Conservation (phyloP, 1,140 invertebrate genomes). For the Helicoverpa zea region DNA sequence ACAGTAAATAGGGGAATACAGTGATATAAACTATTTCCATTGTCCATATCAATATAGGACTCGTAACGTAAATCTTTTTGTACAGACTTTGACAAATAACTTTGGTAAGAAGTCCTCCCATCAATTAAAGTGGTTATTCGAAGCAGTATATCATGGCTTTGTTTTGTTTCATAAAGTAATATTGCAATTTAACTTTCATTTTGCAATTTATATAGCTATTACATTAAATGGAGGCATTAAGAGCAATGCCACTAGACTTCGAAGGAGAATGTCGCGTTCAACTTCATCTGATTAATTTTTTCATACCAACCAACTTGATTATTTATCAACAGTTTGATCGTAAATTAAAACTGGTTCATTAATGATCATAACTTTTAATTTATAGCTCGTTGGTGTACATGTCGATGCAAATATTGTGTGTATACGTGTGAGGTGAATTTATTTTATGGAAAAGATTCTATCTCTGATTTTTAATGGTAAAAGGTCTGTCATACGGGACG, state of each 20-base stretch:
- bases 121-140: conserved; percentile 6
- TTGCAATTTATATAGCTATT: conserved; percentile 42
- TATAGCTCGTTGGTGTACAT: conserved; percentile 66
- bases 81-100: conserved; percentile 17
- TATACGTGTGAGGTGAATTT: conserved; percentile 63
- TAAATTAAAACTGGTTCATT: conserved; percentile 80
- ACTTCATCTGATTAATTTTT: conserved; percentile 46
- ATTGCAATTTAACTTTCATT: conserved; percentile 25
- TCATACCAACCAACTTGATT: conserved; percentile 57
- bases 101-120: neutral
- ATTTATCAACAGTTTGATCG: conserved; percentile 72
- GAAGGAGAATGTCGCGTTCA: conserved; percentile 30
- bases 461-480: conserved; percentile 55
- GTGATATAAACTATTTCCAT: neutral
- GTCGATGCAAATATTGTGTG: conserved; percentile 68
- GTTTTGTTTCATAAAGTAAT: conserved; percentile 26
- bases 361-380: conserved; percentile 78
- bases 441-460: conserved; percentile 61
- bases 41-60: neutral
- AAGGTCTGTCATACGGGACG: conserved; percentile 2
- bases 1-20: no score
- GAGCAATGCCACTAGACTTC: conserved; percentile 17
- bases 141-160: conserved; percentile 5
- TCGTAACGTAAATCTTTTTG: conserved; percentile 6
- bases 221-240: conserved; percentile 42